These are phyloP conservation scores for Pelvicachromis taeniatus DNA, from an alignment of 2,113 vertebrate species.

Conservation along the genomic window DNA sequence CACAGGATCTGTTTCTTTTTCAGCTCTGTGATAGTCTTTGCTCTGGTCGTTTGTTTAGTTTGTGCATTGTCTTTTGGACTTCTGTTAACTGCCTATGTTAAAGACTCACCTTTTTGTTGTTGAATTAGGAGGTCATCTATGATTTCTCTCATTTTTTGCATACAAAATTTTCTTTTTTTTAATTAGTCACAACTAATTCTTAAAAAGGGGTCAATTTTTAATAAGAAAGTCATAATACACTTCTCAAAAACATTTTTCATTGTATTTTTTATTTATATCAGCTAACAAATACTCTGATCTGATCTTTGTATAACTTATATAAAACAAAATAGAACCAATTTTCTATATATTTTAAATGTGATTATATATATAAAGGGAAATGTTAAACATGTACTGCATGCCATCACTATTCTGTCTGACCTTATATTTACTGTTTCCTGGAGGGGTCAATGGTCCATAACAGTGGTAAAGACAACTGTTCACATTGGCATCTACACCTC, in stretches of 20 bases:
- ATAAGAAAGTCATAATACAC: not conserved
- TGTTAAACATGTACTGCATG: not conserved
- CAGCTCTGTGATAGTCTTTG: not conserved
- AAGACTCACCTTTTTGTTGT: not conserved
- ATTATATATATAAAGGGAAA: not conserved
- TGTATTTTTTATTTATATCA: not conserved
- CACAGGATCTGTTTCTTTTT: not conserved
- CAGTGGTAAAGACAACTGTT: not conserved
- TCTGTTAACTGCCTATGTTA: not conserved
- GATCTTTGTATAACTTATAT: not conserved
- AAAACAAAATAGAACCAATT: not conserved
- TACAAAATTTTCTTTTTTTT: not conserved
- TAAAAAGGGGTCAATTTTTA: not conserved
- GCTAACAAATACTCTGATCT: not conserved
- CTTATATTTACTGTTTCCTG: not conserved
- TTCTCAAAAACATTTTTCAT: not conserved
- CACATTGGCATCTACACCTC: not conserved
- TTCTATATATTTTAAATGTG: not conserved
- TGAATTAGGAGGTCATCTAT: not conserved
- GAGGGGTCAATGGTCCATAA: rapidly evolving
- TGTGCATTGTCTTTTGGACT: not conserved
- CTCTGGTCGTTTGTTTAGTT: not conserved
- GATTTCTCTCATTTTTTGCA: not conserved
- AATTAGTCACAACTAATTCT: not conserved
- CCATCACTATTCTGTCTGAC: not conserved